These are phyloP conservation scores for Cossypha polioptera DNA, from an alignment of 2,797 vertebrate species.

Conservation along the genomic window DNA sequence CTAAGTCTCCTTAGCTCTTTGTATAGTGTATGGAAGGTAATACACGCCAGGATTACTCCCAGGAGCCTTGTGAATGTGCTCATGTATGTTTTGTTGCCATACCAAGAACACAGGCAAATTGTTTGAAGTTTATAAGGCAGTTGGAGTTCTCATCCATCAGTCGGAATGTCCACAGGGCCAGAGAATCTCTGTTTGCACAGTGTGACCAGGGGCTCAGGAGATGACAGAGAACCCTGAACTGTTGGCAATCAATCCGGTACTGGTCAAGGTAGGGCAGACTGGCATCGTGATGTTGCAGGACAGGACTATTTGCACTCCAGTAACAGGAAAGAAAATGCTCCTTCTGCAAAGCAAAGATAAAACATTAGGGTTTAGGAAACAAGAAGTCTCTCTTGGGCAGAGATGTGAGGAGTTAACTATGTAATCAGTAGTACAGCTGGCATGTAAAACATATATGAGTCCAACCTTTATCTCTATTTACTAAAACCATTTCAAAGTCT, in stretches of 20 bases:
- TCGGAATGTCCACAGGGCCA: constrained; percentile 89
- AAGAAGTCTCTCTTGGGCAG: neutral
- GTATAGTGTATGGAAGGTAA: neutral
- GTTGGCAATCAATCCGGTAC: constrained; percentile 91
- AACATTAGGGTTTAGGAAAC: neutral
- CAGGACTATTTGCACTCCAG: constrained; percentile 84
- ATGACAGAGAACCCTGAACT: constrained; percentile 87
- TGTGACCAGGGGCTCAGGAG: constrained; percentile 92
- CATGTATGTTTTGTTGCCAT: neutral
- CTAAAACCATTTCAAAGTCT: neutral
- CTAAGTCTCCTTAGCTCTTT: neutral
- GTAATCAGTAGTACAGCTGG: neutral
- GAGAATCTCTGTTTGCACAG: constrained; percentile 81
- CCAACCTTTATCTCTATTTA: neutral
- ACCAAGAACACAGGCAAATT: constrained; percentile 90
- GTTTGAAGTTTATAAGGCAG: constrained; percentile 94
- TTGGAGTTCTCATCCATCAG: constrained; percentile 88
- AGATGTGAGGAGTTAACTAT: neutral
- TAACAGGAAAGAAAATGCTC: constrained; percentile 96
- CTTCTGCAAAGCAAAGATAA: constrained; percentile 77
- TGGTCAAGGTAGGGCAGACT: constrained; percentile 95
- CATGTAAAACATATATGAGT: neutral
- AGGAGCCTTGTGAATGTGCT: neutral
- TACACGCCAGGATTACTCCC: neutral
- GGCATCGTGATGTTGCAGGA: constrained; percentile 89